Conservation (phyloP, 2,113 vertebrate genomes). For the Poicephalus gulielmi region DNA sequence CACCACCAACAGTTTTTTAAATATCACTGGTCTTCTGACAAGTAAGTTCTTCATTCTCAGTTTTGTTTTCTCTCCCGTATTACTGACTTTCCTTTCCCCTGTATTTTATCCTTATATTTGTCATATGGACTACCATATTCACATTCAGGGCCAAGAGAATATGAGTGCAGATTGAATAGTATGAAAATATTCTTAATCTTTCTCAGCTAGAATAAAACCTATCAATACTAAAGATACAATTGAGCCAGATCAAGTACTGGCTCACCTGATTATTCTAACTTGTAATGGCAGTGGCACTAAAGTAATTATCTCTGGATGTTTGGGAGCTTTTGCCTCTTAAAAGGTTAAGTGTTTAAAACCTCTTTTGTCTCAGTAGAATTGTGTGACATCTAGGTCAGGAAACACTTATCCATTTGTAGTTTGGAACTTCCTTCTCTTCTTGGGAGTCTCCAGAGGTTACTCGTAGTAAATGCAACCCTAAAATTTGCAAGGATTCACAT, state of each 20-base stretch:
- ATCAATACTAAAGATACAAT: neutral
- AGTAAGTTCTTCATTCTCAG: slow-evolving; percentile 22
- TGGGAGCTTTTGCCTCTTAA: neutral
- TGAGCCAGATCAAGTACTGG: neutral
- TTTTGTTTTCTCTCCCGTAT: neutral
- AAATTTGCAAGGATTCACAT: neutral
- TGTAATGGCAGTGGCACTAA: neutral
- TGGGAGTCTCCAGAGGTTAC: neutral
- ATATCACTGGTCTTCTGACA: neutral
- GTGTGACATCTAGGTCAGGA: neutral
- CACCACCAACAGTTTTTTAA: neutral
- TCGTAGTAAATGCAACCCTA: neutral
- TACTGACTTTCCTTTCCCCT: neutral
- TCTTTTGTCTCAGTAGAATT: neutral
- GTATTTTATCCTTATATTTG: neutral
- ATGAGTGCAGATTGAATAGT: neutral
- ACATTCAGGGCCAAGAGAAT: neutral
- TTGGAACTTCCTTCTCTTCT: neutral
- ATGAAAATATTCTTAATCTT: neutral
- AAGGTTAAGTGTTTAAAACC: neutral
- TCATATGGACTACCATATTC: neutral
- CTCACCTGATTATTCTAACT: neutral
- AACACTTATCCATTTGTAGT: neutral
- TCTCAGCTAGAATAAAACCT: neutral
- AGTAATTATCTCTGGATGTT: neutral